Conservation (phyloP, 2,113 vertebrate species). For the Ceuthmochares aereus region DNA sequence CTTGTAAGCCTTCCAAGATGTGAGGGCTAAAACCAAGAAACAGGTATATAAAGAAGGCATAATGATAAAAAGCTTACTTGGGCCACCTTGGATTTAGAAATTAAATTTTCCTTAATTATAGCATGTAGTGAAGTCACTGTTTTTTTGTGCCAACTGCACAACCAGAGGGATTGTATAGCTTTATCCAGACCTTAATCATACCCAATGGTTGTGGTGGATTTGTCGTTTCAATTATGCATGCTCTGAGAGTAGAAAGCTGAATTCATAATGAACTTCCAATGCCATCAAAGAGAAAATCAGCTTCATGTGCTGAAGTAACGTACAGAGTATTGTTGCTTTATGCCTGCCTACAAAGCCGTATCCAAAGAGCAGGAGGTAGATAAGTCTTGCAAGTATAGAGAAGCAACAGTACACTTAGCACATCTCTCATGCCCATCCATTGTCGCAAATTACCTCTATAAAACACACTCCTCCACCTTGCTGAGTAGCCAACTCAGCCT, state of each 20-base stretch:
- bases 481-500: not conserved
- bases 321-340: not conserved
- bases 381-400: not conserved
- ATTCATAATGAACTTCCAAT: conserved; percentile 43
- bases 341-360: not conserved
- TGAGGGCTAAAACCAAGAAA: not conserved
- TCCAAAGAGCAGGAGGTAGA: not conserved
- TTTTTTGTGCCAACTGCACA: not conserved
- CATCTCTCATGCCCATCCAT: not conserved
- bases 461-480: not conserved
- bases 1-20: not conserved
- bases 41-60: not conserved
- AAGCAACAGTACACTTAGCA: not conserved
- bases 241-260: conserved; percentile 27
- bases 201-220: not conserved
- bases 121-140: not conserved
- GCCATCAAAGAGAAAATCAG: conserved; percentile 40
- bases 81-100: not conserved
- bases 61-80: not conserved
- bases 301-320: not conserved
- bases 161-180: not conserved
- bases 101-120: not conserved
- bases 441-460: not conserved
- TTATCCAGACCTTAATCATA: conserved; percentile 15
- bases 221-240: conserved; percentile 23